Conservation (phyloP, 2,888 invertebrate genomes). For the Auanema sp. region DNA sequence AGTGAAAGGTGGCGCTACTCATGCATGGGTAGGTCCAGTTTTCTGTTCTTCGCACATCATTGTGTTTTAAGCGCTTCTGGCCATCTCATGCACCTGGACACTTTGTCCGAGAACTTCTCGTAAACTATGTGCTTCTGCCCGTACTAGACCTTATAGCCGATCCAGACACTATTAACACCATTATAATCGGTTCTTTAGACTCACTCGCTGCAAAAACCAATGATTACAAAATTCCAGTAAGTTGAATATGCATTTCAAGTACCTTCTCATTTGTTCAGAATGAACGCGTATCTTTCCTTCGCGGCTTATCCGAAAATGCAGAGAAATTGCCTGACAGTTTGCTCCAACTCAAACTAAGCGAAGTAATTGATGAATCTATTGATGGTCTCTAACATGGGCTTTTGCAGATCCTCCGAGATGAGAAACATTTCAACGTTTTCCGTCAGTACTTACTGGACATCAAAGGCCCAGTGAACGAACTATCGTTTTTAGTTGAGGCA, state of each 20-base stretch:
- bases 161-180: conserved; percentile 59
- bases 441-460: conserved; percentile 57
- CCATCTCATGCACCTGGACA: conserved; percentile 54
- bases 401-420: conserved; percentile 49
- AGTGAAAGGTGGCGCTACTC: neutral
- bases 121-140: conserved; percentile 54
- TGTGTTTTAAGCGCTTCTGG: conserved; percentile 41
- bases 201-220: conserved; percentile 2
- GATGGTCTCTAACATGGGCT: neutral
- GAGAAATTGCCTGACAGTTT: conserved; percentile 53
- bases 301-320: conserved; percentile 34
- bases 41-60: neutral
- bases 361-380: conserved; percentile 26
- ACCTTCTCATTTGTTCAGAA: conserved; percentile 18
- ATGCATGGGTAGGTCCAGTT: neutral
- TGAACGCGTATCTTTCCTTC: conserved; percentile 31
- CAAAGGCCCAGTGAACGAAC: conserved; percentile 52
- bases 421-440: conserved; percentile 52
- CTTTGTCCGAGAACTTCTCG: conserved; percentile 57
- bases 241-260: neutral
- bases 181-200: conserved; percentile 49
- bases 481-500: conserved; percentile 55
- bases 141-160: conserved; percentile 57
- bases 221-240: neutral
- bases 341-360: conserved; percentile 53